A percentile compares a stretch with the other conserved stretches of the same genome.
Conservation (phyloP, 2,113 vertebrate species). For the Bombycilla garrulus region DNA sequence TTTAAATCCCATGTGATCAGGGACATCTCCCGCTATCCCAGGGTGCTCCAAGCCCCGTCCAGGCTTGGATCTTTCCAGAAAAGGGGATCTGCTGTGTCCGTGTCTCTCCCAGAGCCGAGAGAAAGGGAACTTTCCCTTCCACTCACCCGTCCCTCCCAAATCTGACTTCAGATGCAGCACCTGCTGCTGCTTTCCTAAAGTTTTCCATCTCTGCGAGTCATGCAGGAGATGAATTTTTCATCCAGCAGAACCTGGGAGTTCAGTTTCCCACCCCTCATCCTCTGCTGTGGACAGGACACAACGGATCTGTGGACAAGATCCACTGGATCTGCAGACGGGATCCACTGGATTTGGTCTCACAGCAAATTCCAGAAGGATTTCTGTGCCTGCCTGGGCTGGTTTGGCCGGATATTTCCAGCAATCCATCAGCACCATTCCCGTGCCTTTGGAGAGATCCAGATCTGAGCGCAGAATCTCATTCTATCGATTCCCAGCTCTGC, state of each 20-base stretch:
- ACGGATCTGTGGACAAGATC: too few relatives aligned
- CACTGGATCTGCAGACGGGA: fast-evolving
- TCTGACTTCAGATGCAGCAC: background rate
- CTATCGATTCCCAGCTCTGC: slow-evolving; percentile 15
- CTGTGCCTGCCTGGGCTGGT: background rate
- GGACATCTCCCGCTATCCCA: background rate
- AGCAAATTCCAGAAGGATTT: background rate
- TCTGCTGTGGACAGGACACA: too few relatives aligned
- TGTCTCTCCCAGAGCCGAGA: fast-evolving
- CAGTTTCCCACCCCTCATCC: background rate
- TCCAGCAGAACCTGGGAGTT: background rate
- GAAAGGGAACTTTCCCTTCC: background rate
- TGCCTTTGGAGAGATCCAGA: background rate
- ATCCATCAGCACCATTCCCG: background rate
- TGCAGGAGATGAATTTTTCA: background rate
- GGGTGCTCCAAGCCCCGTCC: background rate
- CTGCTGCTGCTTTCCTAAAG: background rate
- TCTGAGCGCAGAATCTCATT: background rate
- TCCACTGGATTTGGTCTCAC: background rate
- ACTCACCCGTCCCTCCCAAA: background rate
- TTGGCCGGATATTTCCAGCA: background rate
- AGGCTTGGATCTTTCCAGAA: background rate
- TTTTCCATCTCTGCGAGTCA: background rate
- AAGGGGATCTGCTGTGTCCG: fast-evolving
- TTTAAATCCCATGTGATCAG: background rate